Evolutionary conservation across 2,888 invertebrate genomes (phyloP), one percentile per base, ranked within the genome.

Genomic region (Chelonus formosanus): DNA sequence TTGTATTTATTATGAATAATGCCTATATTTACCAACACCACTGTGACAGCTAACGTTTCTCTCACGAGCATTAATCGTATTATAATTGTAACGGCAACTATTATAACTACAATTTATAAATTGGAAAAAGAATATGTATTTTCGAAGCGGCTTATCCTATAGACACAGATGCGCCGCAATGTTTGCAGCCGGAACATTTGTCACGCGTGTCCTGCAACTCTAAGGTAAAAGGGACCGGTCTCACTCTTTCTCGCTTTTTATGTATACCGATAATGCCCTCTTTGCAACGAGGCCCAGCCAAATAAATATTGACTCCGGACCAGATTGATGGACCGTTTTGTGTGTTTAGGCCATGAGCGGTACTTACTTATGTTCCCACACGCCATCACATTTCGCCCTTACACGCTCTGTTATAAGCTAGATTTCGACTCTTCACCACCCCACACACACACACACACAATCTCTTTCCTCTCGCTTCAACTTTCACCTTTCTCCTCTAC

Each of bases 121-220:
- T 61, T 61, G 53, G 43, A 61, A 61, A 53, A 47, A 44, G 61
- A 61, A 58, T 45, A 57, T 40, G 52, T 58, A 47, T 58, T 34
- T 35, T n/a, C 44, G 10, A 61, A 50, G 53, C 61, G 53, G 61
- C 52, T 65, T 53, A 61, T 67, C 69, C 62, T 82, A 82, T 81
- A 73, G 78, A 82, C 82, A 82, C 83, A 84, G 83, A 83, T 83
- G 83, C 82, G 74, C 76, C 74, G 70, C 61, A 61, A 69, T 82
- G 79, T 83, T 84, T 83, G 80, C 80, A 73, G 75, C 75, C 72
- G 73, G 73, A 78, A 82, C 83, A 84, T 84, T 84, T 84, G 84
- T 84, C 84, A 84, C 84, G 83, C 84, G 84, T 84, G 83, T 83
- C 83, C 77, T 73, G 78, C 73, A 73, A 76, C 75, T 67, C 32